Evolutionary conservation across 2,113 vertebrate genomes (phyloP), one percentile per base, ranked within the genome.

Genomic region (Crotalus horridus): DNA sequence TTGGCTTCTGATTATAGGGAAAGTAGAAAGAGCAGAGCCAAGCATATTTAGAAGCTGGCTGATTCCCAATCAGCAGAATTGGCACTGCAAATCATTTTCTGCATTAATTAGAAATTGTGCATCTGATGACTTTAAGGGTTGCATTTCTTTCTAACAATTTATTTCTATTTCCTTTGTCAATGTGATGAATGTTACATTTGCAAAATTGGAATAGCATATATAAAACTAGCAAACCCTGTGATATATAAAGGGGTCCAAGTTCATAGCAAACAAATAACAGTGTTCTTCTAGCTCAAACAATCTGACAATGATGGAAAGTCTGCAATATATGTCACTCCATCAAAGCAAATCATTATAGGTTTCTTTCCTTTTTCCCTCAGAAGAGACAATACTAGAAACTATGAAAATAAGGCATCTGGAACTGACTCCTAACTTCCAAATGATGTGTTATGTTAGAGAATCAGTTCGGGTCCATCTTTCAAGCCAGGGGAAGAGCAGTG

Each of bases 81-180:
- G 5, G 58, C 91, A 89, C 0, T 46, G 55, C 85, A 92, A 89
- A 69, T 56, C 91, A 55, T 54, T 21, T 89, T 91, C 93, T 90
- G 87, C 21, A 15, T 64, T 94, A 90, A 93, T 21, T 89, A 89
- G 90, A 89, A 59, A 21, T 87, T 86, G 69, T 24, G 88, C 74
- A 90, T 90, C 39, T 92, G 92, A 90, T 89, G 91, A 94, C 20
- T 89, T 85, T 64, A 85, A 56, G 1, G n/a, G 17, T 54, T 74
- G 29, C 15, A 58, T 69, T 93, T 91, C 39, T 59, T 29, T 88
- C 43, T 9, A 61, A 91, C 39, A 92, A 85, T 58, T 88, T 90
- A 56, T 33, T n/a, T 89, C 90, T 90, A 53, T 81, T 53, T 74
- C 85, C 85, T 53, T 5, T 85, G 15, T 17, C 92, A 56, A 48